These are phyloP conservation scores for Tupaia chinensis DNA, from an alignment of 2,113 vertebrate genomes.

Conservation along the genomic window DNA sequence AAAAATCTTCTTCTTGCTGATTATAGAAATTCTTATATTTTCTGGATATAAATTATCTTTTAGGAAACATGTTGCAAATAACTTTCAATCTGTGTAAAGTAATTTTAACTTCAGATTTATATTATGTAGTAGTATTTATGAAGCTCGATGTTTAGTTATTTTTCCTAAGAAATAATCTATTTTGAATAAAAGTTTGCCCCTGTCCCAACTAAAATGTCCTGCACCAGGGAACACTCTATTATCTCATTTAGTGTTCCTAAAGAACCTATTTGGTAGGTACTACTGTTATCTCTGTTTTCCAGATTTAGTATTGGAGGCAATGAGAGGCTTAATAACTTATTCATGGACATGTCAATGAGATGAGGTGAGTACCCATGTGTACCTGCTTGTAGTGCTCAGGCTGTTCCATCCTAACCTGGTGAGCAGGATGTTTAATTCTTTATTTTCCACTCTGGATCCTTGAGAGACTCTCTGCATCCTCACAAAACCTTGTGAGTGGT, in stretches of 20 bases:
- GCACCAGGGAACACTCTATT: background rate
- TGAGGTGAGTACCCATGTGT: background rate
- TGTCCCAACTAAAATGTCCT: conserved; percentile 8
- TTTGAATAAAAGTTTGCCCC: background rate
- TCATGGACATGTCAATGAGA: background rate
- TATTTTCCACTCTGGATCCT: background rate
- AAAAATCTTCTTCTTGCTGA: background rate
- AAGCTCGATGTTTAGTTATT: background rate
- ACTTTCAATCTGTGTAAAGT: background rate
- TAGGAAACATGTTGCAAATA: background rate
- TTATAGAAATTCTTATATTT: conserved; percentile 2
- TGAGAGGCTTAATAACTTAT: background rate
- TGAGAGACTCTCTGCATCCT: background rate
- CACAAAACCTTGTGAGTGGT: background rate
- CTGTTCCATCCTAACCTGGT: background rate
- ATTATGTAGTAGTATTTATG: conserved; percentile 17
- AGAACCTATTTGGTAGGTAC: conserved; percentile 65
- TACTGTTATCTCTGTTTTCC: background rate
- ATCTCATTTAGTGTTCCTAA: background rate
- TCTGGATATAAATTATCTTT: background rate
- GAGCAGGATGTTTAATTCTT: background rate
- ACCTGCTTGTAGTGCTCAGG: background rate
- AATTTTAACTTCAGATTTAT: conserved; percentile 49
- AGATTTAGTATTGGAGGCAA: background rate
- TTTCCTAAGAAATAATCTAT: background rate